These are phyloP conservation scores for Drosophila fulvimacula DNA, from an alignment of 2,888 invertebrate species.

Conservation along the genomic window DNA sequence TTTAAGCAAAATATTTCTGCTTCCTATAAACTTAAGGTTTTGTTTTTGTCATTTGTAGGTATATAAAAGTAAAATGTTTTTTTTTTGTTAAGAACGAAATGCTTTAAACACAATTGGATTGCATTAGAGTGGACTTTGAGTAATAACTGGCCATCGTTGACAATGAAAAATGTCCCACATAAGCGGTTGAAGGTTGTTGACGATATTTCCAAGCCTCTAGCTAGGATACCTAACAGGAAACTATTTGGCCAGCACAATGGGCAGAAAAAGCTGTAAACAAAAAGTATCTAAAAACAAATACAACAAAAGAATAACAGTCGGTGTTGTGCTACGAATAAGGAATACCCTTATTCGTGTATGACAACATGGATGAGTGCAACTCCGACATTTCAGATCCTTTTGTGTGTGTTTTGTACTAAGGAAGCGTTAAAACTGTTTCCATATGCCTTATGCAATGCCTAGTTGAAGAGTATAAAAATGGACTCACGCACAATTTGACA, in stretches of 20 bases:
- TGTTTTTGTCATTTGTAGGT: too few relatives aligned
- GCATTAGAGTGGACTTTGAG: conserved; percentile 71
- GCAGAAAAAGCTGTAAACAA: conserved; percentile 29
- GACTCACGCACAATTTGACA: conserved; percentile 72
- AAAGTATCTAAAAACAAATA: conserved; percentile 26
- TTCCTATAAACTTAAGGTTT: too few relatives aligned
- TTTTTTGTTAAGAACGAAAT: conserved; percentile 50
- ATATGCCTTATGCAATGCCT: too few relatives aligned
- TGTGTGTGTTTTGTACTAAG: too few relatives aligned
- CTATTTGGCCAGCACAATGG: conserved; percentile 58
- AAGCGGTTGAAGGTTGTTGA: conserved; percentile 36
- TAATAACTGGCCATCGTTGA: conserved; percentile 66
- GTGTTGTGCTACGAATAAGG: not conserved
- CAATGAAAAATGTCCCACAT: conserved; percentile 69
- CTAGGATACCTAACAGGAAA: conserved; percentile 37
- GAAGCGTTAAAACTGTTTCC: too few relatives aligned
- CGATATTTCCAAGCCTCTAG: conserved; percentile 19
- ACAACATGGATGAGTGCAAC: too few relatives aligned
- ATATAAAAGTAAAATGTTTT: conserved; percentile 24
- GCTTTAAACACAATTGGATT: conserved; percentile 61
- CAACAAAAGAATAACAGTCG: not conserved
- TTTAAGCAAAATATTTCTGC: too few relatives aligned
- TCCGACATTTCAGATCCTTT: too few relatives aligned
- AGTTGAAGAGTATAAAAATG: conserved; percentile 48
- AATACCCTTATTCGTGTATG: not conserved